These are phyloP conservation scores for Acanthurus tractus DNA, from an alignment of 2,797 vertebrate genomes.

Conservation along the genomic window DNA sequence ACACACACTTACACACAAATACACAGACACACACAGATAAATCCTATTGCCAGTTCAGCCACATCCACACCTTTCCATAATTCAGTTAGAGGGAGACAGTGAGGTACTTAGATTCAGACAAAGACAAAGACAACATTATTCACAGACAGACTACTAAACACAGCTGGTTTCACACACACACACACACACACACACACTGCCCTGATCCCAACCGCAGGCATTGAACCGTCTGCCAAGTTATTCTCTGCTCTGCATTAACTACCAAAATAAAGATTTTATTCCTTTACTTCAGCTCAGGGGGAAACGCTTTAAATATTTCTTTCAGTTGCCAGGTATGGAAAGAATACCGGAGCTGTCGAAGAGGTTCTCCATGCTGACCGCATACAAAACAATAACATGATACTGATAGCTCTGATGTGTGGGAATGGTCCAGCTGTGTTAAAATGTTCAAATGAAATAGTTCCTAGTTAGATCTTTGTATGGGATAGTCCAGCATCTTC, in stretches of 20 bases:
- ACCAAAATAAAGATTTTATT: constrained; percentile 18
- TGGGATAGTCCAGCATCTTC: not conserved
- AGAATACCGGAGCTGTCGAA: not conserved
- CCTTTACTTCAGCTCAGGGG: constrained; percentile 10
- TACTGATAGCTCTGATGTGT: not conserved
- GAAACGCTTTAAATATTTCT: constrained; percentile 7
- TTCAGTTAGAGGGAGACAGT: constrained; percentile 76
- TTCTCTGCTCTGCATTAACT: constrained; percentile 30
- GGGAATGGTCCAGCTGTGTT: constrained; percentile 3
- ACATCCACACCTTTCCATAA: constrained; percentile 79
- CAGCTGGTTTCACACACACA: constrained; percentile 18
- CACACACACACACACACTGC: constrained; percentile 10
- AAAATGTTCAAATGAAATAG: constrained; percentile 6
- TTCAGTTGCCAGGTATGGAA: constrained; percentile 13
- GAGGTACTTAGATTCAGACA: constrained; percentile 66
- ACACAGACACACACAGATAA: constrained; percentile 17
- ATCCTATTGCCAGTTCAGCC: constrained; percentile 69
- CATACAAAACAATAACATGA: constrained; percentile 1
- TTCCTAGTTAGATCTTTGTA: not conserved
- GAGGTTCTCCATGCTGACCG: not conserved
- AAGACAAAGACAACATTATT: constrained; percentile 75
- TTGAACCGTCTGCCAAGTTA: not conserved
- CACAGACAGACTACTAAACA: constrained; percentile 70
- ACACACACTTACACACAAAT: constrained; percentile 44
- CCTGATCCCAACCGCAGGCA: constrained; percentile 18